Base-by-base conservation (phyloP, 2,113 vertebrate species). In the Coptodon bakossiorum region DNA sequence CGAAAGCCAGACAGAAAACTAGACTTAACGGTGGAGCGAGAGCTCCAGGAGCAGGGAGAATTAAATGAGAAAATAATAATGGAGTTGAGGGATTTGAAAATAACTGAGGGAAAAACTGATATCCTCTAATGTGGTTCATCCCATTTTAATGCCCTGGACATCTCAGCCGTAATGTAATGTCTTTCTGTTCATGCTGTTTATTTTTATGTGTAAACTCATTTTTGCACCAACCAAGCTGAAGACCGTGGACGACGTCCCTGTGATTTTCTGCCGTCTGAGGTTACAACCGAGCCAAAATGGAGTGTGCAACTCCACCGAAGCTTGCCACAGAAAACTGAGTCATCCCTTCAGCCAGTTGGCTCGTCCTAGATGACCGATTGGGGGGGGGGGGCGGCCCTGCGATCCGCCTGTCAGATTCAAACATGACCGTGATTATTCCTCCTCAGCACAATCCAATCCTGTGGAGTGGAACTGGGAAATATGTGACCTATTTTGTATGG, bases 401-500 rank as follows among this genome's bases (percentile, higher is more conserved):
- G 83, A 87, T 88, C 89, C 76, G 89, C 82, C 83, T 56, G 84
- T 89, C 89, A 53, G 71, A 90, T 50, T 86, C 81, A 89, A 90
- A 92, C 91, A 82, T 76, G 86, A 80, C 78, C 57, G 7, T 63
- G 73, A 94, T 94, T 94, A 94, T 91, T 94, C 86, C 73, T 89
- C 83, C 82, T 85, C 78, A 31, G 54, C 40, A 7, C 87, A 92
- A 92, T 93, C 90, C 85, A 92, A 87, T 93, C 91, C 80, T 87
- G 90, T 84, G 82, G 87, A 29, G 27, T 83, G 61, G 66, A 93
- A 91, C 79, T 76, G 80, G 80, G 89, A 87, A 94, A 91, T 86
- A 88, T 88, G 52, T 95, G 95, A 94, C 95, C 95, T 94, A 94
- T 91, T 87, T 78, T 73, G 31, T 78, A 27, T 66, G 61, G 45